Evolutionary conservation across 2,888 invertebrate species (phyloP).

Genomic region (Machimus atricapillus): DNA sequence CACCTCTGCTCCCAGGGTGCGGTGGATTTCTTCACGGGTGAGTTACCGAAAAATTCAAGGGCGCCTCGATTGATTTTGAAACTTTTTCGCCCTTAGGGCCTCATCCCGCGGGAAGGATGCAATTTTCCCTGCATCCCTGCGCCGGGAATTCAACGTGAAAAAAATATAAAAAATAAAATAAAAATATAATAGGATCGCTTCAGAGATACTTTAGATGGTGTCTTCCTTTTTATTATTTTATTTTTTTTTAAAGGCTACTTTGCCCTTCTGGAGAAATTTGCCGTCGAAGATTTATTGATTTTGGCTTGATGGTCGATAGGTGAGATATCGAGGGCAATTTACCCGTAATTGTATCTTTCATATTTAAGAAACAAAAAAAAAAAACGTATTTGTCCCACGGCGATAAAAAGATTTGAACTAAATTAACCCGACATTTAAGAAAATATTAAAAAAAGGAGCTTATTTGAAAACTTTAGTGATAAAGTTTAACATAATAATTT

Average conservation of each 20-base stretch:
- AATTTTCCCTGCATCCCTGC: no score
- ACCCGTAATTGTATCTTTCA: neutral
- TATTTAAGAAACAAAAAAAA: neutral
- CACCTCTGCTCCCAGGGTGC: constrained; percentile 46
- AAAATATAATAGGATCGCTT: no score
- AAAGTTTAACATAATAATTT: no score
- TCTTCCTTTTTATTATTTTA: neutral
- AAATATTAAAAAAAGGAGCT: no score
- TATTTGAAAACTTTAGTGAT: no score
- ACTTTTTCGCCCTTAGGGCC: neutral
- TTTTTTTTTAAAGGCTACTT: neutral
- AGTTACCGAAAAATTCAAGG: constrained; percentile 1
- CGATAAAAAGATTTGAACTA: no score
- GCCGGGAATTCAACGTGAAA: no score
- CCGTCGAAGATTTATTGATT: neutral
- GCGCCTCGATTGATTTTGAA: neutral
- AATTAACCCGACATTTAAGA: no score
- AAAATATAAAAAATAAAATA: neutral
- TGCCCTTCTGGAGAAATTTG: neutral
- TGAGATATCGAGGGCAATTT: neutral
- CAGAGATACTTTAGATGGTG: neutral
- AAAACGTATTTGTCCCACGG: no score
- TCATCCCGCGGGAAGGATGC: no score
- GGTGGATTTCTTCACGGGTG: constrained; percentile 34
- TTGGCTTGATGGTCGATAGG: neutral